Conservation (phyloP, 2,888 invertebrate species). For the Drosophila paracracens region DNA sequence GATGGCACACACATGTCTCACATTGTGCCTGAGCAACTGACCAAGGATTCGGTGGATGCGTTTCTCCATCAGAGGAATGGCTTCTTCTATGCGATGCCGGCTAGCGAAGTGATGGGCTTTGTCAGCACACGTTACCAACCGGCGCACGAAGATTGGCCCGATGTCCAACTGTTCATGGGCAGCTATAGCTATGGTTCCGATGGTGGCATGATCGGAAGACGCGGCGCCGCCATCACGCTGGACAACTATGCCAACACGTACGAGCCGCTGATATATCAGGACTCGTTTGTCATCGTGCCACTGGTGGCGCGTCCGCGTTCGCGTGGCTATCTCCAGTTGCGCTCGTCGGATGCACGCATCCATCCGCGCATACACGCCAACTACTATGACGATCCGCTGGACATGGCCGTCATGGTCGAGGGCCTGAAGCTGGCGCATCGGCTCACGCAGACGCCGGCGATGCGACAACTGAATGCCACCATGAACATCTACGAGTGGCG, state of each 20-base stretch:
- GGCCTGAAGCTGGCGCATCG: slow-evolving; percentile 90
- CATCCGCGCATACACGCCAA: slow-evolving; percentile 95
- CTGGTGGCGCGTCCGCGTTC: slow-evolving; percentile 91
- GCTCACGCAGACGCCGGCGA: slow-evolving; percentile 87
- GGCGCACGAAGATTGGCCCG: slow-evolving; percentile 89
- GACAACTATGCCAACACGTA: slow-evolving; percentile 89
- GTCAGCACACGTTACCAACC: slow-evolving; percentile 90
- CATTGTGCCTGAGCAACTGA: slow-evolving; percentile 88
- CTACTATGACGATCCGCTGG: slow-evolving; percentile 91
- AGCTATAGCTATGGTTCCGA: slow-evolving; percentile 92
- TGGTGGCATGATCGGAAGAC: slow-evolving; percentile 90
- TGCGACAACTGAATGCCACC: slow-evolving; percentile 87
- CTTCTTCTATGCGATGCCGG: slow-evolving; percentile 90
- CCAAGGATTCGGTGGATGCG: slow-evolving; percentile 87
- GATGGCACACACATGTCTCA: slow-evolving; percentile 88
- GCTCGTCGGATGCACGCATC: slow-evolving; percentile 89
- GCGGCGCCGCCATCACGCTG: slow-evolving; percentile 89
- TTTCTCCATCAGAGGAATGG: slow-evolving; percentile 88
- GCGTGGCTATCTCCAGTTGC: slow-evolving; percentile 89
- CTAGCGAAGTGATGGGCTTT: slow-evolving; percentile 92
- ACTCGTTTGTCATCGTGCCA: slow-evolving; percentile 89
- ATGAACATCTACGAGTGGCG: slow-evolving; percentile 89
- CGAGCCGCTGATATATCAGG: slow-evolving; percentile 89
- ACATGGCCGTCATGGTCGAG: slow-evolving; percentile 91
- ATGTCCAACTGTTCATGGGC: slow-evolving; percentile 91